These are phyloP conservation scores for Talpa occidentalis DNA, from an alignment of 2,113 vertebrate genomes.

Conservation along the genomic window DNA sequence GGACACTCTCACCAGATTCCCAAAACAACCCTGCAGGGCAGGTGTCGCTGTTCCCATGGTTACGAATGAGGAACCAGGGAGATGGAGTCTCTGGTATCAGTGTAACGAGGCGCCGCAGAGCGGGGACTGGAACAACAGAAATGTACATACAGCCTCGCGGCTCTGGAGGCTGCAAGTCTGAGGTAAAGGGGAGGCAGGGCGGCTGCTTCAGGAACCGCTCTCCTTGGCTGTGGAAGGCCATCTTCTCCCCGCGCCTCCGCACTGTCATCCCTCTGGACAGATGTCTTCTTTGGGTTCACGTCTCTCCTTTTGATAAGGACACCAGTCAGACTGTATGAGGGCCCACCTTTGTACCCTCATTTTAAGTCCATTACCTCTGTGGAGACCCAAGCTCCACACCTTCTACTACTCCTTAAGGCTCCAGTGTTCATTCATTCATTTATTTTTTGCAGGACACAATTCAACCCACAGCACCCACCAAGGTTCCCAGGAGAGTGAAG, in stretches of 20 bases:
- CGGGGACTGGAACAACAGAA: not conserved
- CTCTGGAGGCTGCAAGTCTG: not conserved
- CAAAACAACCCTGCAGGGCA: not conserved
- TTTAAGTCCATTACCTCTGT: not conserved
- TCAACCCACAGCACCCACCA: not conserved
- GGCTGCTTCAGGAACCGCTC: not conserved
- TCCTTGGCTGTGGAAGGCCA: not conserved
- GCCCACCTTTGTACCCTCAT: not conserved
- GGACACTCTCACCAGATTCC: not conserved
- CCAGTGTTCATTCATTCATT: not conserved
- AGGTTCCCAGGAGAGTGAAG: not conserved
- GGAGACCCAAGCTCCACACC: not conserved
- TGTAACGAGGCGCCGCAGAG: not conserved
- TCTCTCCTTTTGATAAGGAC: not conserved
- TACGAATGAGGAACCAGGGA: not conserved
- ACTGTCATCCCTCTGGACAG: not conserved
- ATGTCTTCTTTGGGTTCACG: not conserved
- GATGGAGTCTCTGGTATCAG: not conserved
- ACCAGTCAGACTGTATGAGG: not conserved
- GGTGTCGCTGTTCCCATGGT: not conserved
- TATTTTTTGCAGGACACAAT: not conserved
- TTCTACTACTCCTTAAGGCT: too few species aligned
- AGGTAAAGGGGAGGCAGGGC: not conserved
- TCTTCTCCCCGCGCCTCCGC: not conserved
- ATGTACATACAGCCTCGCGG: not conserved